Evolutionary conservation across 2,888 invertebrate genomes (phyloP).

Genomic region (Limnephilus auricula): DNA sequence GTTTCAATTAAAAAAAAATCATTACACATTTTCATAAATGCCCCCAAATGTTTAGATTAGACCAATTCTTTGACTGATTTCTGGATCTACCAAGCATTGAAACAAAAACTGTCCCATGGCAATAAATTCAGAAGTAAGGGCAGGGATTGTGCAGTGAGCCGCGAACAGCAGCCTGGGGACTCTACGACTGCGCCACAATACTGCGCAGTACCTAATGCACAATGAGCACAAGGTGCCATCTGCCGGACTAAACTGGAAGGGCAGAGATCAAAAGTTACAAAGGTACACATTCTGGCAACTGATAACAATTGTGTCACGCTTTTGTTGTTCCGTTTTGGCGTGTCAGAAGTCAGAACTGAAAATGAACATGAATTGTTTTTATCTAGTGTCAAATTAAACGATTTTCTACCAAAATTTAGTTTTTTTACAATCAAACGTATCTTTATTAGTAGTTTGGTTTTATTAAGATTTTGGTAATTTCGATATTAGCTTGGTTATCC

Average conservation of each 20-base stretch:
- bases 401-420: too few species aligned
- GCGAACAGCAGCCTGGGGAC: background rate
- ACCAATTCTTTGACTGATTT: background rate
- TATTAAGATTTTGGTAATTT: too few species aligned
- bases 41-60: background rate
- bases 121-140: background rate
- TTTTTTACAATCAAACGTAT: too few species aligned
- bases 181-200: background rate
- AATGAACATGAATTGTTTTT: background rate
- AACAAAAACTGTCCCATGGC: conserved; percentile 9
- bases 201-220: background rate
- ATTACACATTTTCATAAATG: background rate
- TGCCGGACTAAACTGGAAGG: background rate
- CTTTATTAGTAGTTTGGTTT: too few species aligned
- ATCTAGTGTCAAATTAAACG: background rate
- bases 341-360: background rate
- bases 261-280: conserved; percentile 2
- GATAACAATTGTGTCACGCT: background rate
- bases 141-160: conserved; percentile 15
- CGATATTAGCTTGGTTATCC: too few species aligned
- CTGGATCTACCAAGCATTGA: background rate
- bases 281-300: background rate
- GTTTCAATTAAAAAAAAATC: too few species aligned
- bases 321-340: background rate
- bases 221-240: background rate